Base-by-base conservation (phyloP, 1,140 invertebrate genomes). In the Gryllus bimaculatus region DNA sequence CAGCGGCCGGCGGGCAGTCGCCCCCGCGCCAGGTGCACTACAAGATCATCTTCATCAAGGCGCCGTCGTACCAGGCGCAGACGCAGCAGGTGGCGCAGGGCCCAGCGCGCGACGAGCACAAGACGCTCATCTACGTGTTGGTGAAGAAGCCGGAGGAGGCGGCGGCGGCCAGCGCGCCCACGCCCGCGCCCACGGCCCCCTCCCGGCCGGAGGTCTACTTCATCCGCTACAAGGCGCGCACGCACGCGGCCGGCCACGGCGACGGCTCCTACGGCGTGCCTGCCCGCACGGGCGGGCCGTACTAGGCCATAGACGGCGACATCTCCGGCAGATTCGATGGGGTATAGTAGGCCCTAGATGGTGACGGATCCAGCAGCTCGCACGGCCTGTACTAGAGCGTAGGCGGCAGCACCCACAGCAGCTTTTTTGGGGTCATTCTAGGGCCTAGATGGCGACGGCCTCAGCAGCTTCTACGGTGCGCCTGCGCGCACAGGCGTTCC, bases 191-290 rank as follows among this genome's bases (percentile, higher is more conserved):
- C 8, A 94, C 93, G 74, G 91, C 93, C 82, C 93, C 93, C 74
- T 91, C 91, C 85, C 94, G 94, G 89, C 93, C 93, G 49, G 93
- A 95, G 87, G 93, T 95, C 75, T 94, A 93, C 90, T 94, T 94
- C 89, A 94, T 94, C 90, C 47, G 54, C 15, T 78, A 78, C 77
- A 78, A 78, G 77, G 54, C 77, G 8, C 77, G 54, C 47, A 49
- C 47, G 18, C 48, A 78, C 47, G 54, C 76, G 83, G 83, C 86
- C n/a, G 13, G 78, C 47, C 20, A 7, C 47, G 78, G n/a, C n/a
- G n/a, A 73, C 47, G 49, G 6, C 49, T 85, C 88, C 47, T 49
- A 78, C 74, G 74, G 74, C 74, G 74, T 21, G 74, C 47, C 74
- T 6, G 74, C 21, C 5, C 21, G 74, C 74, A 6, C 21, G 21